Base-by-base conservation (phyloP, 37 sponge, comb jelly and placozoan species). In the Hexactinellida sp. region DNA sequence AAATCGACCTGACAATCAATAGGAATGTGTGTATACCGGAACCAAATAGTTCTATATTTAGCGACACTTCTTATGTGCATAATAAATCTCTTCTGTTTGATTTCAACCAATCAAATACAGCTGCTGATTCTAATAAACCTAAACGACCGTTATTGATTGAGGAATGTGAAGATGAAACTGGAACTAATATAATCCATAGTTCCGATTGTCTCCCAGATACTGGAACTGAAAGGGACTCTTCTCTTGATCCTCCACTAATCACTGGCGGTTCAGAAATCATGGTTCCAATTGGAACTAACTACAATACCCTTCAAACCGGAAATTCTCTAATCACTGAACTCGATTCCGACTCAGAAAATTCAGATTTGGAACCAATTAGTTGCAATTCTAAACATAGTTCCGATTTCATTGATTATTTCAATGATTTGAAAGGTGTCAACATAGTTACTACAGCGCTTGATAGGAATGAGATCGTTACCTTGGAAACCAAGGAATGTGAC, bases 381-480 rank as follows among this genome's bases (percentile, higher is more conserved):
- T 41, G 5, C 10, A 13, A 13, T 16, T 16, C 47, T 41, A 41
- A 41, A 41, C 76, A 63, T 10, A 25, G 28, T 63, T n/a, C 30
- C 30, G 76, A 63, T 63, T 63, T 63, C 76, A n/a, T 63, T 3
- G 76, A 63, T 21, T 28, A 63, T 63, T 63, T 63, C 30, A n/a
- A 63, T n/a, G 76, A 63, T 63, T 63, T 63, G 34, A 63, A 63
- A 63, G 76, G 76, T 25, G 76, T 63, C 28, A n/a, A 63, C 30
- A 63, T 63, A 63, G 76, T 63, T 3, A 63, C 76, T 7, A 63
- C 76, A 25, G 76, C 28, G 3, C 76, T 63, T 21, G 76, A 63
- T 28, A 23, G 13, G 30, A 63, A 63, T 63, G 76, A 63, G 30
- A 63, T 63, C 76, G 76, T 63, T 32, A 63, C 76, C 30, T 21